Percentiles rank a stretch among this genome's conserved stretches.
Conservation (phyloP, 2,113 vertebrate species). For the Varanus salvator region DNA sequence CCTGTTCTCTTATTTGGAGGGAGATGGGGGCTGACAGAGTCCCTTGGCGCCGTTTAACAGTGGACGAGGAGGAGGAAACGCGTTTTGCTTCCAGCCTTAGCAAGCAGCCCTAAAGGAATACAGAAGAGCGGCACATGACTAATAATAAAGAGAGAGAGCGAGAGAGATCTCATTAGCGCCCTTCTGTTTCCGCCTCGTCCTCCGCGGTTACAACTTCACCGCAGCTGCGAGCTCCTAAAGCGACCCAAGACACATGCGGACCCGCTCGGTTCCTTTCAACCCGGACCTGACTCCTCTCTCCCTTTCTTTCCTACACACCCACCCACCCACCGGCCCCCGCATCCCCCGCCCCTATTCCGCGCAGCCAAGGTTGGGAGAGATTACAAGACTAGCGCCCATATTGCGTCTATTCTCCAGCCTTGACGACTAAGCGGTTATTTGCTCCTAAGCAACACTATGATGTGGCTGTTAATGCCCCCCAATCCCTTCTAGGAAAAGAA, state of each 20-base stretch:
- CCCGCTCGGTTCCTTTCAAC: background rate
- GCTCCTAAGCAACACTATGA: background rate
- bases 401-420: background rate
- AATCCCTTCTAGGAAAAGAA: background rate
- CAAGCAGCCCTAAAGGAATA: background rate
- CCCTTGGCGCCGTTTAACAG: background rate
- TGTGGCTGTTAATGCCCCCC: background rate
- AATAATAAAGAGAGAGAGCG: background rate
- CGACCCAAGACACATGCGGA: background rate
- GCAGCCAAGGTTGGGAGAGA: background rate
- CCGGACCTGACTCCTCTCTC: background rate
- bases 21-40: background rate
- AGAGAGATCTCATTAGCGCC: slow-evolving; percentile 6
- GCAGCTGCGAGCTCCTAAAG: background rate
- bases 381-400: background rate
- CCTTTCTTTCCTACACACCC: background rate
- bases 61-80: background rate
- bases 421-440: background rate
- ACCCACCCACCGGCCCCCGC: background rate
- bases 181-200: background rate
- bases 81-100: slow-evolving; percentile 1
- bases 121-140: slow-evolving; percentile 6
- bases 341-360: background rate
- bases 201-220: background rate
- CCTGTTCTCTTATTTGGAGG: background rate